Evolutionary conservation across 2,888 invertebrate species (phyloP), one percentile per base, ranked within the genome.

Genomic region (Acleris cristana): DNA sequence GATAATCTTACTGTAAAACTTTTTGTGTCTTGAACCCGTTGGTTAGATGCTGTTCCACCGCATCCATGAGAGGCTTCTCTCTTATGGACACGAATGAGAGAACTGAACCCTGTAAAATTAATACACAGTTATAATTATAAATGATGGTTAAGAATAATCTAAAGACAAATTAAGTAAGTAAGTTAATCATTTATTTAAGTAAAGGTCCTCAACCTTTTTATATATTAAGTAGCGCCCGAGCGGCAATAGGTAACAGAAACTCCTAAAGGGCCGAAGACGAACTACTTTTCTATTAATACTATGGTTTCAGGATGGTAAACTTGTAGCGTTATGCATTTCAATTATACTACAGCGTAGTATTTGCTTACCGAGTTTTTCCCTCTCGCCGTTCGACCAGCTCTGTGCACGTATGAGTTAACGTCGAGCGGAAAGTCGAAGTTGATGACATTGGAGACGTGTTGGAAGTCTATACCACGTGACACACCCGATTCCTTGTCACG

Each of bases 381-480:
- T 70, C 98, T 92, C 0, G 98, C 98, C 3, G 98, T 98, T 64
- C 98, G 93, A 0, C 99, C 99, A 0, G 99, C 99, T 78, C 99
- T 94, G 86, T 99, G 99, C 69, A 99, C 96, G 84, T 99, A 99
- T 0, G 98, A 96, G 78, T 95, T 96, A 0, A 97, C 95, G 82
- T 97, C 96, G 12, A 95, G 89, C 0, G 99, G 99, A 87, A 99
- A 99, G 91, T 99, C 99, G 89, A 99, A 99, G 90, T 99, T 99
- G 68, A 99, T 96, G 0, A 99, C 98, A 89, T 99, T 99, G 8
- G 99, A 95, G 0, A 99, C 99, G 86, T 96, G 96, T 79, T 99
- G 99, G 86, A 99, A 99, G 91, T 99, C 99, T 64, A 99, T 99
- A 61, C 99, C 99, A 69, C 99, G 94, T 0, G 99, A 97, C 16